phyloP scores from a whole-genome alignment of 2,797 vertebrate genomes.

The Danio albolineatus region DNA sequence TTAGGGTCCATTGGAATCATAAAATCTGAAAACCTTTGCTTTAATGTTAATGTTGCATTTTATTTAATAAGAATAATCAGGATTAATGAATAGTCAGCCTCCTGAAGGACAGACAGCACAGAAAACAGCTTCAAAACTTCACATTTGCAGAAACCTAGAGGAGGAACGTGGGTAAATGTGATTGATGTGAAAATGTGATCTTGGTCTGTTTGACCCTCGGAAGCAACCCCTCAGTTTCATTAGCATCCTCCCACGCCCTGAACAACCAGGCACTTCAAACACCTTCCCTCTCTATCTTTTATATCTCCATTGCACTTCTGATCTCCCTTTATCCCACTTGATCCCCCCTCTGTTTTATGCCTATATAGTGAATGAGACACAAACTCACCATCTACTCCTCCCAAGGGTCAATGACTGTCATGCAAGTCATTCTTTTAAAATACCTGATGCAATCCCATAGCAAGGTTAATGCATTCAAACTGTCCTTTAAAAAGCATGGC shows the following conservation, averaged over 20 bases:
- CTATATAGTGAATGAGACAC: slow-evolving; percentile 15
- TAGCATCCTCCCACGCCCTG: slow-evolving; percentile 68
- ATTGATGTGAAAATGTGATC: slow-evolving; percentile 49
- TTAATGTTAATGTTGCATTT: slow-evolving; percentile 27
- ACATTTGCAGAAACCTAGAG: slow-evolving; percentile 24
- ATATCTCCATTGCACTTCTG: neutral
- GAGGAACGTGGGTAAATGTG: neutral
- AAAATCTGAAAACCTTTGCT: slow-evolving; percentile 1
- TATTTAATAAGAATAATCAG: slow-evolving; percentile 33
- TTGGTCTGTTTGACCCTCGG: slow-evolving; percentile 67
- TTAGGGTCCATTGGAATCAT: neutral
- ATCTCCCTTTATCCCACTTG: slow-evolving; percentile 26
- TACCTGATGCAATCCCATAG: neutral
- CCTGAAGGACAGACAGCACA: neutral
- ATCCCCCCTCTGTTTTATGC: neutral
- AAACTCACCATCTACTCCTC: neutral
- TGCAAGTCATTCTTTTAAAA: slow-evolving; percentile 17
- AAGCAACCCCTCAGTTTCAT: slow-evolving; percentile 72
- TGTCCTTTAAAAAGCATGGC: slow-evolving; percentile 28
- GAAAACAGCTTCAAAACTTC: slow-evolving; percentile 32
- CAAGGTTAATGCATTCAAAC: slow-evolving; percentile 47
- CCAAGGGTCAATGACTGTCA: neutral
- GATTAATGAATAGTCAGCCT: slow-evolving; percentile 4
- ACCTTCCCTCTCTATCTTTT: slow-evolving; percentile 59
- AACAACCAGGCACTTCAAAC: slow-evolving; percentile 72